A percentile compares a stretch with the other conserved stretches of the same genome.
These are phyloP conservation scores for Nannospalax galili DNA, from an alignment of 2,113 vertebrate genomes.

Conservation along the genomic window DNA sequence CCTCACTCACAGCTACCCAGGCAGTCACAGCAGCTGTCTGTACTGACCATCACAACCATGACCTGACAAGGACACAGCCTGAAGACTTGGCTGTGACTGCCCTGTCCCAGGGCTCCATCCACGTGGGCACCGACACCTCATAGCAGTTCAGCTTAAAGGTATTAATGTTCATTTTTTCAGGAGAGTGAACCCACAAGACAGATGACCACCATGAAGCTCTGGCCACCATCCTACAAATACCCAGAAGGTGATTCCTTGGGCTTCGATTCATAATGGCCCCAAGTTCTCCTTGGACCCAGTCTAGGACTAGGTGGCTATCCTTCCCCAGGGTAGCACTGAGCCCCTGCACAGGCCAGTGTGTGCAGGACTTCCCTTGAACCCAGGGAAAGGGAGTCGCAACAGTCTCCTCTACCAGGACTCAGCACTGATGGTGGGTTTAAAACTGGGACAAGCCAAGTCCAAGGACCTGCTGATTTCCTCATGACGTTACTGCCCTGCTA, in stretches of 20 bases:
- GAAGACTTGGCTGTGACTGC: rapidly evolving
- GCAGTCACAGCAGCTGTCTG: not conserved
- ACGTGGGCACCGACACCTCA: rapidly evolving
- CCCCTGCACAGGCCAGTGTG: rapidly evolving
- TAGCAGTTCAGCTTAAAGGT: not conserved
- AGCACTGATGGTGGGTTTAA: rapidly evolving
- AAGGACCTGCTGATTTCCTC: not conserved
- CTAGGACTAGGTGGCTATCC: not conserved
- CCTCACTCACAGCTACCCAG: not conserved
- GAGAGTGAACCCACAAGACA: not conserved
- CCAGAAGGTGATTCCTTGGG: not conserved
- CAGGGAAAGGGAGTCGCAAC: rapidly evolving
- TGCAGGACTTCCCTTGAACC: not conserved
- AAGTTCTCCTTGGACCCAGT: not conserved
- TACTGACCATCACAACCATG: rapidly evolving
- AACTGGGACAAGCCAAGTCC: not conserved
- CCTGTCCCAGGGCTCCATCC: not conserved
- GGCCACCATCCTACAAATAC: not conserved
- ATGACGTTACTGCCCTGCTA: rapidly evolving
- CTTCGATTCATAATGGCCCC: not conserved
- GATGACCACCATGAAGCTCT: not conserved
- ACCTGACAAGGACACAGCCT: not conserved
- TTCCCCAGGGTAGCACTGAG: not conserved
- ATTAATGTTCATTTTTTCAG: not conserved
- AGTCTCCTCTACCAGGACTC: not conserved